Conservation (phyloP, 2,888 invertebrate species). For the Asteroscopus sphinx region DNA sequence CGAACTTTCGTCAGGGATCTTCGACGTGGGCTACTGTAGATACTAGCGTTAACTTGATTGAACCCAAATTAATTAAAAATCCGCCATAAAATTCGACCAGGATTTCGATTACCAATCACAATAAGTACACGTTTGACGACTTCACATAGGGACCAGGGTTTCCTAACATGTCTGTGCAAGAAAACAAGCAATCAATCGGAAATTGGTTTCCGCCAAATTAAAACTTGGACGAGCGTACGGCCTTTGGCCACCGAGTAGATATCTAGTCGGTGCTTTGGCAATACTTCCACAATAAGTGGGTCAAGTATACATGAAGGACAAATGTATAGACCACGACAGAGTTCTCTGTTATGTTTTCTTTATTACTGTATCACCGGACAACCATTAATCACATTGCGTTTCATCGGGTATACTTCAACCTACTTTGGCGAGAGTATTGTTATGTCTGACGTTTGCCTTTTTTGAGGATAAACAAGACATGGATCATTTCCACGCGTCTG, state of each 20-base stretch:
- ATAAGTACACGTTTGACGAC: conserved; percentile 40
- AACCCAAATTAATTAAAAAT: conserved; percentile 22
- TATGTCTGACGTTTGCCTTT: conserved; percentile 63
- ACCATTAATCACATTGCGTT: conserved; percentile 77
- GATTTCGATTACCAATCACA: conserved; percentile 34
- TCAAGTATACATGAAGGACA: conserved; percentile 84
- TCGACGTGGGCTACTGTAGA: conserved; percentile 58
- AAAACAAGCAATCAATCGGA: conserved; percentile 72
- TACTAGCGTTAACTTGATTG: conserved; percentile 13
- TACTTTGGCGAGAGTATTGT: conserved; percentile 67
- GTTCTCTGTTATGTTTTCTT: conserved; percentile 71
- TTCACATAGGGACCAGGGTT: conserved; percentile 38
- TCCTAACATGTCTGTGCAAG: conserved; percentile 55
- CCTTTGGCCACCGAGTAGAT: no score
- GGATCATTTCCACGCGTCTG: conserved; percentile 63
- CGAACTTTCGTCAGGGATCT: conserved; percentile 15
- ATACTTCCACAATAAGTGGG: conserved; percentile 78
- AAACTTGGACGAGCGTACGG: conserved; percentile 67
- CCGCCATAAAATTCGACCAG: conserved; percentile 8
- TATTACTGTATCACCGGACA: conserved; percentile 77
- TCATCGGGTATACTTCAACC: conserved; percentile 70
- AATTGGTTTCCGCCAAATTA: conserved; percentile 71
- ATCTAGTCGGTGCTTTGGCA: no score
- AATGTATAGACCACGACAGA: conserved; percentile 63
- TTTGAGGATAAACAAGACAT: conserved; percentile 68